Percentiles rank a stretch among this genome's conserved stretches.
These are phyloP conservation scores for Caenorhabditis japonica DNA, from an alignment of 2,888 invertebrate species.

Conservation along the genomic window DNA sequence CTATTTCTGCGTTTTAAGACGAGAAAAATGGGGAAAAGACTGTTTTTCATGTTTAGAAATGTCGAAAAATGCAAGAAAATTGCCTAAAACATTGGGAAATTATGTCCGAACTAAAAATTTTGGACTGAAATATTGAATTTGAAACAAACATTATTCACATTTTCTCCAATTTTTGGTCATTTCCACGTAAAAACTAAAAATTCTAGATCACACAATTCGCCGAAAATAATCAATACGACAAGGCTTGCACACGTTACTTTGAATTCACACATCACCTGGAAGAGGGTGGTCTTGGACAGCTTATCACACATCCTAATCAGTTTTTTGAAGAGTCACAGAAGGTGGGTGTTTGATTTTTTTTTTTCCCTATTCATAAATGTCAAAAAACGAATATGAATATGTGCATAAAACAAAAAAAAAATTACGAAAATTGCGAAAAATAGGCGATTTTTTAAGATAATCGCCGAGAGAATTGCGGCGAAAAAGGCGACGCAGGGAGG, in stretches of 20 bases:
- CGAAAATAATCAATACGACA: slow-evolving; percentile 62
- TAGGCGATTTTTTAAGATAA: slow-evolving; percentile 23
- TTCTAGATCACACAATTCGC: slow-evolving; percentile 61
- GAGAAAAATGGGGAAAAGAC: no score
- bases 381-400: no score
- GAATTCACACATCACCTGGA: slow-evolving; percentile 71
- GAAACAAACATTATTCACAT: no score
- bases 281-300: slow-evolving; percentile 66
- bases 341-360: slow-evolving; percentile 17
- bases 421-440: not conserved
- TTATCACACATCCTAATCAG: slow-evolving; percentile 77
- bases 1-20: no score
- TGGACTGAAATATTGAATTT: no score
- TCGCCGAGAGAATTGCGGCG: slow-evolving; percentile 28
- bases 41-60: no score
- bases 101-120: no score
- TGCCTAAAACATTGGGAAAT: no score
- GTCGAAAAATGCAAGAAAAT: no score
- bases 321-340: slow-evolving; percentile 72
- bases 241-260: slow-evolving; percentile 74
- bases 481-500: not conserved
- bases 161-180: no score
- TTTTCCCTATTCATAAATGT: no score
- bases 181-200: no score
- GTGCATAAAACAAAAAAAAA: not conserved